Evolutionary conservation across 1,140 invertebrate genomes (phyloP), one percentile per base, ranked within the genome.

Genomic region (Globodera rostochiensis): DNA sequence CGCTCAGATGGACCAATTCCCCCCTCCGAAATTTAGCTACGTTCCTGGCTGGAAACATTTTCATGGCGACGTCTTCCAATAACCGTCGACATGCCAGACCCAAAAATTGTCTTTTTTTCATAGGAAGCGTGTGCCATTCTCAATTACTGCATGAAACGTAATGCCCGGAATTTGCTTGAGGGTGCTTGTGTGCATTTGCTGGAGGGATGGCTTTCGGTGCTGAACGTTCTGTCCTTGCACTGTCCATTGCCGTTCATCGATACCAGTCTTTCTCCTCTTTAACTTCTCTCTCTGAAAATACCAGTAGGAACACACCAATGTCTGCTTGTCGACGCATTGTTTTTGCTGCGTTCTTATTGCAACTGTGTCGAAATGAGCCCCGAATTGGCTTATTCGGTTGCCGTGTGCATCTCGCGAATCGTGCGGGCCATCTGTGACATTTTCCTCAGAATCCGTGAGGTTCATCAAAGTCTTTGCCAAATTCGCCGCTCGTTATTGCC

Each of bases 171-270:
- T 66, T 71, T 84, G 75, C 64, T 84, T n/a, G 83, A 84, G 73
- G 83, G 77, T 15, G 77, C 83, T 6, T 84, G 83, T 78, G 75
- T 85, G 13, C 83, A 81, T 80, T 71, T 84, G n/a, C 66, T 84
- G 15, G 77, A 74, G 45, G 83, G 83, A n/a, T 84, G 83, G 83
- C 71, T 84, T 47, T 73, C 83, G 25, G 74, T 84, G 19, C 73
- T 84, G 49, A 84, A 84, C 70, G 84, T 85, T 21, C 69, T 84
- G 4, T 66, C 83, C 11, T 64, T 84, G 69, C 60, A 69, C 73
- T 75, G 75, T 36, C 83, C 83, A 0, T 60, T 84, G 46, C 77
- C 84, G 15, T 84, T 84, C 73, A 71, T 84, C 74, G 57, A 84
- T 66, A 19, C 74, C 70, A 49, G 77, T 74, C 57, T 5, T 79